A percentile compares a stretch with the other conserved stretches of the same genome.
phyloP scores from a whole-genome alignment of 1,140 invertebrate species.

The Lamellibrachia luymesi region DNA sequence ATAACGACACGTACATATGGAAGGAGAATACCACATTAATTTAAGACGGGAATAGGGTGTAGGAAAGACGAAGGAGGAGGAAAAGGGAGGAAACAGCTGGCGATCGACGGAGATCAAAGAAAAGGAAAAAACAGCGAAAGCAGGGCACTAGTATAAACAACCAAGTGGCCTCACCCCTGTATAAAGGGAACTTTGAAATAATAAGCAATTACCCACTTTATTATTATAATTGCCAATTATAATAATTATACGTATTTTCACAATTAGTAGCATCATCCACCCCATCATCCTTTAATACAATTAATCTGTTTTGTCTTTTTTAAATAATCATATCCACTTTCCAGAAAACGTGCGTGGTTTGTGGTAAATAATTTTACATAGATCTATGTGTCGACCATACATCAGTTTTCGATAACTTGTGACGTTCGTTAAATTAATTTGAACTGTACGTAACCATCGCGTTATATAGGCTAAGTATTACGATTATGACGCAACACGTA shows the following conservation, averaged over 20 bases:
- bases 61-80: too few species aligned
- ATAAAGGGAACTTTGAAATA: not conserved
- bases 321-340: not conserved
- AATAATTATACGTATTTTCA: not conserved
- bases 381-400: too few species aligned
- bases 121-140: not conserved
- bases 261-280: not conserved
- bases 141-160: not conserved
- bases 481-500: not conserved
- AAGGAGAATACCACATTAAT: too few species aligned
- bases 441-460: not conserved
- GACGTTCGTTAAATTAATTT: not conserved
- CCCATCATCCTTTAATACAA: too few species aligned
- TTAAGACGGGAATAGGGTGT: too few species aligned
- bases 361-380: not conserved
- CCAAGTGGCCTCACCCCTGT: not conserved
- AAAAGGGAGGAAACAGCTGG: too few species aligned
- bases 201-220: not conserved
- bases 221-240: not conserved
- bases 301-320: not conserved
- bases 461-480: not conserved
- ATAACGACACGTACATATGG: too few species aligned
- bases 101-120: too few species aligned
- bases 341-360: not conserved
- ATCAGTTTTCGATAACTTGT: too few species aligned